phyloP scores from a whole-genome alignment of 2,797 vertebrate species.

The Apogon talboti region DNA sequence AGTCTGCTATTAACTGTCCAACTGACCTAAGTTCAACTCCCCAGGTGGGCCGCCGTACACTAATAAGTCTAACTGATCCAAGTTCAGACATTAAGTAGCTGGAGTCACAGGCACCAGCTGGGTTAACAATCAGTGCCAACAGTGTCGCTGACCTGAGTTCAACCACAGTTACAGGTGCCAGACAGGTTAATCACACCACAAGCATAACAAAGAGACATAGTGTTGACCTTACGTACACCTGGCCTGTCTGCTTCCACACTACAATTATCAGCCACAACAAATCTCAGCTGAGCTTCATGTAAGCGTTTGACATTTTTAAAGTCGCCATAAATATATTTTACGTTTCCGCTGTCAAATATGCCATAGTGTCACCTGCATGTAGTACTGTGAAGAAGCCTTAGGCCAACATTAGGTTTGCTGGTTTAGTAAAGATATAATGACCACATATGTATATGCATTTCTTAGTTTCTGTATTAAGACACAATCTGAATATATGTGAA shows the following conservation, averaged over 20 bases:
- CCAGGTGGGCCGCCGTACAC: slow-evolving; percentile 58
- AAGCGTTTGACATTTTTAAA: slow-evolving; percentile 11
- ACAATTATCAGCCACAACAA: slow-evolving; percentile 29
- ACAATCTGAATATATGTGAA: neutral
- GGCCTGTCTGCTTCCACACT: slow-evolving; percentile 27
- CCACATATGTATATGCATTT: no score
- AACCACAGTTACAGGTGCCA: slow-evolving; percentile 61
- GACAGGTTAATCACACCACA: slow-evolving; percentile 72
- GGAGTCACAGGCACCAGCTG: slow-evolving; percentile 70
- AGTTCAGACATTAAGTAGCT: slow-evolving; percentile 67
- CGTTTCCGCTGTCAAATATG: neutral
- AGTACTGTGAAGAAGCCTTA: neutral
- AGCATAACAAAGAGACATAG: slow-evolving; percentile 64
- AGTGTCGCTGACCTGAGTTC: slow-evolving; percentile 63
- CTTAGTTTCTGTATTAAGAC: no score
- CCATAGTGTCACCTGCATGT: neutral
- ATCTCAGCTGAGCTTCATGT: slow-evolving; percentile 1
- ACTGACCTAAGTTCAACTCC: slow-evolving; percentile 67
- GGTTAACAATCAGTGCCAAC: slow-evolving; percentile 68
- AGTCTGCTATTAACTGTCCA: slow-evolving; percentile 55
- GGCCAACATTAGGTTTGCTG: no score
- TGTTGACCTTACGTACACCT: slow-evolving; percentile 44
- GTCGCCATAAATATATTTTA: slow-evolving; percentile 29
- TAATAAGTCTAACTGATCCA: slow-evolving; percentile 69
- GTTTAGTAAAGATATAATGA: no score